Evolutionary conservation across 2,797 vertebrate species (phyloP).

Genomic region (Silurus lanzhouensis): DNA sequence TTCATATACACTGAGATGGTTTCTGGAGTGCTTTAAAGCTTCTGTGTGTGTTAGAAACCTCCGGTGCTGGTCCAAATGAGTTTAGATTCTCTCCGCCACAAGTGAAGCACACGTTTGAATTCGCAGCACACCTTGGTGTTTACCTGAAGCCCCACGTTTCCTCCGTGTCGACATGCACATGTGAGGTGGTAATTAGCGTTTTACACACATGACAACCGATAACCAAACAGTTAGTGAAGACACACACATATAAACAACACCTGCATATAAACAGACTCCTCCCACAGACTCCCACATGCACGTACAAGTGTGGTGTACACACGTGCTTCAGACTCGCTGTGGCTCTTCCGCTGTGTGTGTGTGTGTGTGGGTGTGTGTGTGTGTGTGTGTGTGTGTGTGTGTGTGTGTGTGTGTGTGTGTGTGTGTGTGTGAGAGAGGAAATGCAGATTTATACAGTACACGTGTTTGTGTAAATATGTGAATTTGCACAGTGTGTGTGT

Average conservation of each 20-base stretch:
- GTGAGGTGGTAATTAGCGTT: conserved; percentile 47
- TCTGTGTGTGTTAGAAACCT: neutral
- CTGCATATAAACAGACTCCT: conserved; percentile 44
- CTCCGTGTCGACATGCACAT: conserved; percentile 33
- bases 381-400: conserved; percentile 27
- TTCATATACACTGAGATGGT: neutral
- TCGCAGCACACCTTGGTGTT: conserved; percentile 35
- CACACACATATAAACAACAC: conserved; percentile 46
- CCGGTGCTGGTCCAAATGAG: neutral
- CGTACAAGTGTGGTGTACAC: neutral
- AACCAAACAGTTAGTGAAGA: conserved; percentile 47
- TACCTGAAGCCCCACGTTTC: conserved; percentile 35
- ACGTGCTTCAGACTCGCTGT: neutral
- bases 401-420: conserved; percentile 29
- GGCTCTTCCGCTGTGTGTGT: neutral
- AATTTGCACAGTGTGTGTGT: too few species aligned
- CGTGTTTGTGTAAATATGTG: too few species aligned
- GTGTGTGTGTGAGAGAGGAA: too few species aligned
- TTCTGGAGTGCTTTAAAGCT: too few species aligned
- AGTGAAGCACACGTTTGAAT: conserved; percentile 33
- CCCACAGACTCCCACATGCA: conserved; percentile 10
- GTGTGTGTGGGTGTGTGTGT: neutral
- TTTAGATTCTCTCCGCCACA: too few species aligned
- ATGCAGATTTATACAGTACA: too few species aligned
- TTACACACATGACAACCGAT: conserved; percentile 45